Conservation (phyloP, 2,113 vertebrate species). For the Galemys pyrenaicus region DNA sequence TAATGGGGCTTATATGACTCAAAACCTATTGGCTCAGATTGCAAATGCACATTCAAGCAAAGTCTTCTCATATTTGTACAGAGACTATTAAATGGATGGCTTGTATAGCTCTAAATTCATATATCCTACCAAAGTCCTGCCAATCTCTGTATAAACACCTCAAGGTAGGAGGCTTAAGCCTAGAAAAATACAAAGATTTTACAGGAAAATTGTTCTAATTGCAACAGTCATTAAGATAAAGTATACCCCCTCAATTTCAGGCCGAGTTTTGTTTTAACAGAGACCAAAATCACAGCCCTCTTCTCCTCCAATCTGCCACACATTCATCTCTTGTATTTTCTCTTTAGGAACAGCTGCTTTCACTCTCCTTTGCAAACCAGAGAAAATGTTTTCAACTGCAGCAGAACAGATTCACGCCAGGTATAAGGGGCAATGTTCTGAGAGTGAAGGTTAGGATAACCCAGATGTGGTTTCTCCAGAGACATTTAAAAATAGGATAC, state of each 20-base stretch:
- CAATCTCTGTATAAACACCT: neutral
- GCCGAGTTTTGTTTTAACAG: neutral
- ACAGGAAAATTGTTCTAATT: neutral
- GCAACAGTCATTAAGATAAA: neutral
- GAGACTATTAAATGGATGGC: neutral
- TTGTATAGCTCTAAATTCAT: neutral
- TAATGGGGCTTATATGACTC: neutral
- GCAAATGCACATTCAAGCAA: neutral
- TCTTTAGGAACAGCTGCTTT: neutral
- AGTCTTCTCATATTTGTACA: neutral
- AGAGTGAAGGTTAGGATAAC: neutral
- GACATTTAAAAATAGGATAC: neutral
- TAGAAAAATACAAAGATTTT: neutral
- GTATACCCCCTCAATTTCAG: neutral
- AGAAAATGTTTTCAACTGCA: neutral
- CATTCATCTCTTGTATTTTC: neutral
- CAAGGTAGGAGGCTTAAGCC: constrained; percentile 25
- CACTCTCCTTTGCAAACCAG: neutral
- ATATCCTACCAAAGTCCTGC: neutral
- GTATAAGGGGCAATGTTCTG: neutral
- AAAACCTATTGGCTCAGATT: neutral
- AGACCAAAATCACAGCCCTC: neutral
- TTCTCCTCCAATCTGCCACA: neutral
- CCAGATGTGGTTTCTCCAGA: neutral
- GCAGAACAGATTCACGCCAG: neutral